Percentiles rank a stretch among this genome's conserved stretches.
Evolutionary conservation across 2,113 vertebrate species (phyloP).

Genomic region (Saimiri boliviensis): DNA sequence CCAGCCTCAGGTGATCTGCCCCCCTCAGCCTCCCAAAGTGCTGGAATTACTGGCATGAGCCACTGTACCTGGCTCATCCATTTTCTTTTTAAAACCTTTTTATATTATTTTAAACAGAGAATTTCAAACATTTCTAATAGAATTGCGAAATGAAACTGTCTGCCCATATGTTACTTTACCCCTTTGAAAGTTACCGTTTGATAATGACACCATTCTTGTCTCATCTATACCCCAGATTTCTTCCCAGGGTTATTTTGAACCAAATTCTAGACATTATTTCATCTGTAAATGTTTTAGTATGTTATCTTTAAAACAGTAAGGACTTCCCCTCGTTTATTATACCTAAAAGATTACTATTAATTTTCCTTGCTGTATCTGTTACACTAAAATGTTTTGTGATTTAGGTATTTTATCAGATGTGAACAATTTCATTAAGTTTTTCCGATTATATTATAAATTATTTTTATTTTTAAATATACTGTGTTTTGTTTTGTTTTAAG

Average conservation of each 20-base stretch:
- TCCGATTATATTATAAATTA: not conserved
- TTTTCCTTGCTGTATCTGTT: constrained; percentile 6
- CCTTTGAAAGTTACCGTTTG: not conserved
- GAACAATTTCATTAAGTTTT: not conserved
- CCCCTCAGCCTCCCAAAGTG: not conserved
- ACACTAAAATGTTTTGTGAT: not conserved
- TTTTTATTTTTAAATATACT: not conserved
- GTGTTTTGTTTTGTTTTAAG: constrained; percentile 82
- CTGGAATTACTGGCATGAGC: not conserved
- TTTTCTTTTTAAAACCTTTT: not conserved
- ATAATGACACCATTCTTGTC: not conserved
- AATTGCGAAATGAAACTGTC: not conserved
- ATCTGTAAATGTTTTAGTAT: not conserved
- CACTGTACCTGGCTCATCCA: not conserved
- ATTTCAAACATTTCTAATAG: not conserved
- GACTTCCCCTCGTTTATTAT: not conserved
- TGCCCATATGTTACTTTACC: not conserved
- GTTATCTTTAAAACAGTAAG: not conserved
- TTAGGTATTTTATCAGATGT: constrained; percentile 23
- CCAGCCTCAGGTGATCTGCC: not conserved
- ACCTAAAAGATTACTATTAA: not conserved
- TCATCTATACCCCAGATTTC: not conserved
- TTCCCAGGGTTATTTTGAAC: not conserved
- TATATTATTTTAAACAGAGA: not conserved
- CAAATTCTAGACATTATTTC: not conserved